A percentile compares a stretch with the other conserved stretches of the same genome.
Evolutionary conservation across 1,140 invertebrate species (phyloP).

Genomic region (Aphidius ervi): DNA sequence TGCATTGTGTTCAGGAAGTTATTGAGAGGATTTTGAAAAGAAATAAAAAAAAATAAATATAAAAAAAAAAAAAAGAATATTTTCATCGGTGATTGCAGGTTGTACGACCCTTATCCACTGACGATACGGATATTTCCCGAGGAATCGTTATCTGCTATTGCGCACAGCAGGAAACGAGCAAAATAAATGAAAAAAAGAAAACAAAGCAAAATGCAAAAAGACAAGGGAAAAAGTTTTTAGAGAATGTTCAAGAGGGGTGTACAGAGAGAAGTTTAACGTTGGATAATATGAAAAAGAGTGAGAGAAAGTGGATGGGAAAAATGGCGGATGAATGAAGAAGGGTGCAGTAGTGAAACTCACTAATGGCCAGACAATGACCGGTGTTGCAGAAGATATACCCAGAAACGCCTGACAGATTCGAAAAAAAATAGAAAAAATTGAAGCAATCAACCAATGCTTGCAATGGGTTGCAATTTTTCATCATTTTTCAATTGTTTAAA

Average conservation of each 20-base stretch:
- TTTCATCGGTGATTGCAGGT: conserved; percentile 2
- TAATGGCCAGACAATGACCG: conserved; percentile 33
- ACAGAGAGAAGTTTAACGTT: neutral
- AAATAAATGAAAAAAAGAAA: conserved; percentile 1
- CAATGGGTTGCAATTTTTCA: conserved; percentile 6
- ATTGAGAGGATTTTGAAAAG: neutral
- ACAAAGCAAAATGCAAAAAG: conserved; percentile 1
- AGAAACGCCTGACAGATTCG: neutral
- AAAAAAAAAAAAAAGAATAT: conserved; percentile 6
- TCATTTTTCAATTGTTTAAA: conserved; percentile 3
- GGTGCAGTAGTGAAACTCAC: conserved; percentile 17
- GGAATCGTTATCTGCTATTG: conserved; percentile 20
- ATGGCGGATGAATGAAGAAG: conserved; percentile 1
- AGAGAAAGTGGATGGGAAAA: neutral
- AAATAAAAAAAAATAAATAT: too few relatives aligned
- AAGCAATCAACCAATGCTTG: neutral
- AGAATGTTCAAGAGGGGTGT: neutral
- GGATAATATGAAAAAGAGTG: neutral
- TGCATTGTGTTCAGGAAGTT: neutral
- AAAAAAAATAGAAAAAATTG: conserved; percentile 11
- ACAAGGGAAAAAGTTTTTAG: neutral
- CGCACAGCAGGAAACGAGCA: conserved; percentile 6
- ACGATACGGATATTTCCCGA: conserved; percentile 15
- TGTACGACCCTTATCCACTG: conserved; percentile 12
- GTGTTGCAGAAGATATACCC: conserved; percentile 14